phyloP scores from a whole-genome alignment of 23 tunicate species.

The Styela plicata region DNA sequence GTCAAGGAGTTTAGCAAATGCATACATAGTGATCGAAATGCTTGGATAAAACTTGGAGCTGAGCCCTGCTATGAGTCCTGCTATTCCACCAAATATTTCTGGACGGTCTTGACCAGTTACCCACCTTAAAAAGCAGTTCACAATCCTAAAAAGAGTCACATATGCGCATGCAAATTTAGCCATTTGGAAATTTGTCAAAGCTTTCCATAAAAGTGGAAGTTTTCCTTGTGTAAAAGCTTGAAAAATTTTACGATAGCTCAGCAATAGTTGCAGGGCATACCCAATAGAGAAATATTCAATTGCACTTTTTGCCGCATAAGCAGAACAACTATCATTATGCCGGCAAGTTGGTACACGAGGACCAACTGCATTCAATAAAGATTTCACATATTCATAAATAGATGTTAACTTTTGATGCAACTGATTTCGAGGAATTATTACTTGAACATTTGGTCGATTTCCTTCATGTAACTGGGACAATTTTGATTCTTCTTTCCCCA shows the following conservation, averaged over 20 bases:
- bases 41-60: slow-evolving; percentile 51
- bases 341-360: slow-evolving; percentile 17
- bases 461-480: not conserved
- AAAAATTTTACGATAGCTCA: not conserved
- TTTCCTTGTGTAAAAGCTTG: not conserved
- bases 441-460: not conserved
- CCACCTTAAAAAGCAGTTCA: slow-evolving; percentile 64
- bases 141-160: slow-evolving; percentile 28
- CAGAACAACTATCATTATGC: slow-evolving; percentile 8
- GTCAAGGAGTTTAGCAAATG: slow-evolving; percentile 52
- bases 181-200: not conserved
- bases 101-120: slow-evolving; percentile 36
- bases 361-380: not conserved
- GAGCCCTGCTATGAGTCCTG: slow-evolving; percentile 65
- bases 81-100: slow-evolving; percentile 43
- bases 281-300: slow-evolving; percentile 43
- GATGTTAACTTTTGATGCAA: not conserved
- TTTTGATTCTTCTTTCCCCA: slow-evolving; percentile 15
- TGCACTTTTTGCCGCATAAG: not conserved
- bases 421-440: not conserved
- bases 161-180: slow-evolving; percentile 36
- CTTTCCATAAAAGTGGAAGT: not conserved
- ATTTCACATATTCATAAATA: not conserved
- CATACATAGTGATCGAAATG: slow-evolving; percentile 58
- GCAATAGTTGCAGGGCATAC: slow-evolving; percentile 28